phyloP scores from a whole-genome alignment of 2,888 invertebrate species.

The Eilema caniola region DNA sequence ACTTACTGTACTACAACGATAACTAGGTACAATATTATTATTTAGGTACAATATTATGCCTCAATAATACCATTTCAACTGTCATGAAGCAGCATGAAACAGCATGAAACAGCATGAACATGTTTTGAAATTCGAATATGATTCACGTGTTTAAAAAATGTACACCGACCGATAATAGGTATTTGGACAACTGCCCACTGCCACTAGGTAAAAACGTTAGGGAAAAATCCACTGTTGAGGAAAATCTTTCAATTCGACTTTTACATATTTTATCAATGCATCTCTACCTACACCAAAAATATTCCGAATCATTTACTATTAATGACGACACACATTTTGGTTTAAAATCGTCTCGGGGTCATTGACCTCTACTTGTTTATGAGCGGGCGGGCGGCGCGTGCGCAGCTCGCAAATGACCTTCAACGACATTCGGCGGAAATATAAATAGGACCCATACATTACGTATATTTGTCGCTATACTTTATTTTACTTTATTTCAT shows the following conservation, averaged over 20 bases:
- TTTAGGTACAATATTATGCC: background rate
- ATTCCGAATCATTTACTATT: conserved; percentile 26
- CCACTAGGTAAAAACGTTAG: background rate
- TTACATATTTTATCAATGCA: conserved; percentile 3
- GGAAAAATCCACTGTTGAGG: background rate
- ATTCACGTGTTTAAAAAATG: background rate
- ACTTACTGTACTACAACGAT: background rate
- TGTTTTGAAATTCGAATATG: background rate
- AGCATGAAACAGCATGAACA: no score
- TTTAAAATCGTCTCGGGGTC: conserved; percentile 59
- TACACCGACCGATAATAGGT: background rate
- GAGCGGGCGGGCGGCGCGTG: conserved; percentile 73
- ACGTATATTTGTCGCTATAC: conserved; percentile 25
- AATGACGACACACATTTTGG: conserved; percentile 29
- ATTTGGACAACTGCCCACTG: background rate
- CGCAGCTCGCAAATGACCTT: conserved; percentile 69
- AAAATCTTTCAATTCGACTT: background rate
- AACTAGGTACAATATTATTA: no score
- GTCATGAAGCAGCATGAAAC: background rate
- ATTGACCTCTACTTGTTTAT: conserved; percentile 70
- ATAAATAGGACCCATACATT: conserved; percentile 49
- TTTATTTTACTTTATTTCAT: conserved; percentile 28
- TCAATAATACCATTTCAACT: background rate
- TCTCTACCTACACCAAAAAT: conserved; percentile 17
- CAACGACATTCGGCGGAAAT: conserved; percentile 68